These are phyloP conservation scores for Malthinus seriepunctatus DNA, from an alignment of 2,888 invertebrate species.

Conservation along the genomic window DNA sequence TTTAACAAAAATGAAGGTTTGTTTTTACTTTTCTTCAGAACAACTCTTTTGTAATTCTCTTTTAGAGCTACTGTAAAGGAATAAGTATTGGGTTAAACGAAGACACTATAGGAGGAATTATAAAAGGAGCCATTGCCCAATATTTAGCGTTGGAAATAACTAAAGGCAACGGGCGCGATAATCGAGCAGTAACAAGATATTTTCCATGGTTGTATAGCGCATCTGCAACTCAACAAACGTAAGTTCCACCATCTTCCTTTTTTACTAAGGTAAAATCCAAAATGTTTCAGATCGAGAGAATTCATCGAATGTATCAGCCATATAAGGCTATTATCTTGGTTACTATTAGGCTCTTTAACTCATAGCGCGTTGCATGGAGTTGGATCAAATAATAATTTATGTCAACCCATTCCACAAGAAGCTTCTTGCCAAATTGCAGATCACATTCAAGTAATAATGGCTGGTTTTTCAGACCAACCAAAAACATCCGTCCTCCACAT, in stretches of 20 bases:
- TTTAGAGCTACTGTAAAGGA: constrained; percentile 72
- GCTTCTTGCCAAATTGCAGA: constrained; percentile 96
- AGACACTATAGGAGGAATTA: constrained; percentile 93
- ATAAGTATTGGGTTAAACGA: constrained; percentile 76
- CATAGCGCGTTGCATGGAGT: constrained; percentile 73
- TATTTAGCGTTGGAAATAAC: constrained; percentile 94
- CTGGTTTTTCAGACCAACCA: constrained; percentile 94
- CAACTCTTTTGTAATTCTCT: constrained; percentile 12
- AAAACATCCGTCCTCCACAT: constrained; percentile 92
- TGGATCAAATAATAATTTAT: constrained; percentile 54
- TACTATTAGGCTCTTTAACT: constrained; percentile 92
- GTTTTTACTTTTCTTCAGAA: too few relatives aligned
- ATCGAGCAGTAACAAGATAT: constrained; percentile 76
- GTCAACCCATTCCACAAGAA: constrained; percentile 92
- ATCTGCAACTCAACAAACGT: constrained; percentile 82
- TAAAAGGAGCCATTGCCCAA: constrained; percentile 95
- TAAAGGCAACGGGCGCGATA: constrained; percentile 82
- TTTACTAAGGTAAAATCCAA: not conserved
- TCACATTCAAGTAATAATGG: constrained; percentile 94
- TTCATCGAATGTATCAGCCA: constrained; percentile 95
- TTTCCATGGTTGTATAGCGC: constrained; percentile 91
- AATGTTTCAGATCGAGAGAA: constrained; percentile 76
- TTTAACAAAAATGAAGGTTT: constrained; percentile 92
- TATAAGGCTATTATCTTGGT: constrained; percentile 93
- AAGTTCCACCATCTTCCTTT: constrained; percentile 31